Evolutionary conservation across 2,888 invertebrate genomes (phyloP).

Genomic region (Chloroclystis v-ata): DNA sequence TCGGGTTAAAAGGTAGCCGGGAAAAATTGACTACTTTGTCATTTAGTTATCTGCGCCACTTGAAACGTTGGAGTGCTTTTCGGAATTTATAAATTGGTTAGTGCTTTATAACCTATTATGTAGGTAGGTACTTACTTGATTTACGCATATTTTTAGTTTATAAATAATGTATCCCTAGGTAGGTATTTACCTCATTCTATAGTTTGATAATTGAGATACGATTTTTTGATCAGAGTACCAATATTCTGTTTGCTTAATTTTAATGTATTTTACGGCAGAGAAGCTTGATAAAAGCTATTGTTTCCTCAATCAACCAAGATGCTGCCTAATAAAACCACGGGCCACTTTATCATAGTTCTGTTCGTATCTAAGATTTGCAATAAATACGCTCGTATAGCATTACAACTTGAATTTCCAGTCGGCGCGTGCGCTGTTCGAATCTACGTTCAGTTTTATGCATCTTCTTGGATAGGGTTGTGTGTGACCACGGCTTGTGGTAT

Average conservation of each 20-base stretch:
- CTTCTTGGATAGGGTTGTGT: slow-evolving; percentile 37
- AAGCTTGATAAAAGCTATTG: too few relatives aligned
- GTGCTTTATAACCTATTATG: too few relatives aligned
- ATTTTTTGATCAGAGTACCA: too few relatives aligned
- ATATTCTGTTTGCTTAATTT: too few relatives aligned
- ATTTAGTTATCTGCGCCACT: slow-evolving; percentile 4
- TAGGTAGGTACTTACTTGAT: too few relatives aligned
- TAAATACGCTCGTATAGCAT: slow-evolving; percentile 51
- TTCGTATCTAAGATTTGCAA: slow-evolving; percentile 39
- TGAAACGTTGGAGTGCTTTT: background rate
- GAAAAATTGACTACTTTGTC: slow-evolving; percentile 21
- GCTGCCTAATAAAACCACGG: too few relatives aligned
- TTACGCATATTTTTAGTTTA: too few relatives aligned
- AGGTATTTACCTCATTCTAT: too few relatives aligned
- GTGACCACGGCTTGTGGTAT: background rate
- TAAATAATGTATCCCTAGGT: too few relatives aligned
- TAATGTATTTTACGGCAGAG: too few relatives aligned
- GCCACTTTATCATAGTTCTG: background rate
- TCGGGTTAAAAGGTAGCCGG: slow-evolving; percentile 19
- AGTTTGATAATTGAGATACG: too few relatives aligned
- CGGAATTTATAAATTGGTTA: background rate
- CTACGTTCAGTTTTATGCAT: slow-evolving; percentile 53
- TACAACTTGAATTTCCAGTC: slow-evolving; percentile 62
- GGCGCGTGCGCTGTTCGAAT: slow-evolving; percentile 71
- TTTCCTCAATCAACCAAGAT: too few relatives aligned